Conservation (phyloP, 1,140 invertebrate species). For the Cydia strobilella region DNA sequence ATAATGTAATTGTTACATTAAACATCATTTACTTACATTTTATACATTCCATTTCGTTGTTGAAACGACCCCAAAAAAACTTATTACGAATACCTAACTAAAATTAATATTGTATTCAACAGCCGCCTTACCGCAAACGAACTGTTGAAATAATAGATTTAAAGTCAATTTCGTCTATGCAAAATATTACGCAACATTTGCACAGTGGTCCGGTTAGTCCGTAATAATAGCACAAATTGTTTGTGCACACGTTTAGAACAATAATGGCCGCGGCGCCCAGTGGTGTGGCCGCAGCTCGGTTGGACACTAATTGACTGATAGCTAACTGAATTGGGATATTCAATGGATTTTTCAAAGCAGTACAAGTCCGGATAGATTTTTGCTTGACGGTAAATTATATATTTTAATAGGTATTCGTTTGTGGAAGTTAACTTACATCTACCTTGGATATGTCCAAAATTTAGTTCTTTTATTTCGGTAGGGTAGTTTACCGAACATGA, state of each 20-base stretch:
- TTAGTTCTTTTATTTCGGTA: no score
- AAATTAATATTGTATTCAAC: conserved; percentile 2
- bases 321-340: conserved; percentile 23
- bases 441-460: no score
- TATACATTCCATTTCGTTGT: background rate
- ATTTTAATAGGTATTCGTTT: background rate
- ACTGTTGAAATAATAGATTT: conserved; percentile 10
- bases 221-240: conserved; percentile 62
- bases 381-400: background rate
- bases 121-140: conserved; percentile 8
- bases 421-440: no score
- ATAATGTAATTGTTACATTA: no score
- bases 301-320: conserved; percentile 19
- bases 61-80: background rate
- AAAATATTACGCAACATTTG: conserved; percentile 44
- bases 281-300: conserved; percentile 7
- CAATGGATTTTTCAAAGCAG: conserved; percentile 23
- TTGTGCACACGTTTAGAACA: conserved; percentile 46
- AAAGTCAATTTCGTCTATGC: conserved; percentile 28
- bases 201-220: conserved; percentile 43
- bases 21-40: background rate
- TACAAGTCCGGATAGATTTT: background rate
- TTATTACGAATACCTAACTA: background rate
- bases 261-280: conserved; percentile 25
- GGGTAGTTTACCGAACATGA: no score